Evolutionary conservation across 2,797 vertebrate species (phyloP).

Genomic region (Parotocinclus haroldoi): DNA sequence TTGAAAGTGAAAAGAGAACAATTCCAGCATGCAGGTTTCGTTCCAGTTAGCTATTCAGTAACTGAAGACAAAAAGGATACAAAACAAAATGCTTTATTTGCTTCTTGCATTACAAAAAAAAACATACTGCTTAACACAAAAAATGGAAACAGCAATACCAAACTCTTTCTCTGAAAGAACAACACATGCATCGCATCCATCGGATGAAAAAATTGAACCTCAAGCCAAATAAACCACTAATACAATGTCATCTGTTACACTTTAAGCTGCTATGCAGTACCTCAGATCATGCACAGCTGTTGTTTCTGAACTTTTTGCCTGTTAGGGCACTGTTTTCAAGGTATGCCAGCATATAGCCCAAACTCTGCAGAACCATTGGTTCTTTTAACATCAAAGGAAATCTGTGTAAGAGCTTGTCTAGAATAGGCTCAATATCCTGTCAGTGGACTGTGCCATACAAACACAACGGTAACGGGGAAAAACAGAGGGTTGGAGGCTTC

Average conservation of each 20-base stretch:
- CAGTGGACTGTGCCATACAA: conserved; percentile 49
- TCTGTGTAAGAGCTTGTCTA: conserved; percentile 68
- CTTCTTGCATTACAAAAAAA: conserved; percentile 10
- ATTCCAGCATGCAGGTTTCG: too few relatives aligned
- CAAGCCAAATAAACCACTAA: not conserved
- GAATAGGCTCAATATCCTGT: conserved; percentile 41
- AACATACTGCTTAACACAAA: not conserved
- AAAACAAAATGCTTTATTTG: conserved; percentile 23
- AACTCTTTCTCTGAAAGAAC: conserved; percentile 56
- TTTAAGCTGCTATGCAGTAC: conserved; percentile 3
- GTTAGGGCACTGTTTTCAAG: conserved; percentile 50
- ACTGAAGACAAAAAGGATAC: conserved; percentile 1
- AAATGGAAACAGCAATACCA: conserved; percentile 6
- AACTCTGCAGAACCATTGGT: conserved; percentile 48
- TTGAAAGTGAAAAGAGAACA: not conserved
- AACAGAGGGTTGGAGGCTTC: conserved; percentile 38
- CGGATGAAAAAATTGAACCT: conserved; percentile 37
- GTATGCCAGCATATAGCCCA: conserved; percentile 44
- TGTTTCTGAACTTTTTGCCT: conserved; percentile 59
- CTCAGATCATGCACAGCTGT: conserved; percentile 36
- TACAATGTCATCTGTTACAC: not conserved
- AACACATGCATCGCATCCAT: conserved; percentile 42
- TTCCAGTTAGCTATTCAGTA: too few relatives aligned
- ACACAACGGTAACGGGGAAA: conserved; percentile 59
- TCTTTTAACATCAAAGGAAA: conserved; percentile 68